phyloP scores from a whole-genome alignment of 1,140 invertebrate species.

The Drosophila lacertosa region DNA sequence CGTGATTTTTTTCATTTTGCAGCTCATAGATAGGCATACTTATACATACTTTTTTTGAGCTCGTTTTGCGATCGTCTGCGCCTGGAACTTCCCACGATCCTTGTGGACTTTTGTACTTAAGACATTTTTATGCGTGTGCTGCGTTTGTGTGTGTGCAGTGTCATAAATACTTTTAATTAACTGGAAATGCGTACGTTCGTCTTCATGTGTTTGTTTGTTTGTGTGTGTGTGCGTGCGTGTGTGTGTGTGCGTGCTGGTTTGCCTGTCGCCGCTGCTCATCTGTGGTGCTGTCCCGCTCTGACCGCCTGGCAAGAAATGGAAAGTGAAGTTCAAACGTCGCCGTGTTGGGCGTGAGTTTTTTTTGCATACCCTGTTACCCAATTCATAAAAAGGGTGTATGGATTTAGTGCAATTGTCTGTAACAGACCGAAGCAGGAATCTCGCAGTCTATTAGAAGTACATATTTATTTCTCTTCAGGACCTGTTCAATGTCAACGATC shows the following conservation, averaged over 20 bases:
- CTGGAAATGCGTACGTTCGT: slow-evolving; percentile 59
- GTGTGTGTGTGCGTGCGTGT: slow-evolving; percentile 20
- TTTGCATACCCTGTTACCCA: neutral
- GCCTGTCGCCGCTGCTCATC: slow-evolving; percentile 2
- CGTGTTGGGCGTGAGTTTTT: slow-evolving; percentile 50
- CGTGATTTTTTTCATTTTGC: slow-evolving; percentile 35
- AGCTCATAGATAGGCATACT: slow-evolving; percentile 31
- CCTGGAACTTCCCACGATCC: slow-evolving; percentile 76
- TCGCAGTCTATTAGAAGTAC: too few relatives aligned
- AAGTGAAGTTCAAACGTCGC: slow-evolving; percentile 33
- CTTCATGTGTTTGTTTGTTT: slow-evolving; percentile 11
- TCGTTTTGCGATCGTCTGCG: slow-evolving; percentile 46
- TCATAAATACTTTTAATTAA: slow-evolving; percentile 80
- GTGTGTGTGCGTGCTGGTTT: too few relatives aligned
- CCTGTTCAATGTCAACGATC: too few relatives aligned
- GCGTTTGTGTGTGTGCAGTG: slow-evolving; percentile 47
- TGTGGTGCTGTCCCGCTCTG: slow-evolving; percentile 22
- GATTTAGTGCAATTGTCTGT: too few relatives aligned
- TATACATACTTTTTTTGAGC: slow-evolving; percentile 28
- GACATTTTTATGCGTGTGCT: slow-evolving; percentile 22
- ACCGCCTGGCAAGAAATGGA: slow-evolving; percentile 35
- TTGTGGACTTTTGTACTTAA: slow-evolving; percentile 73
- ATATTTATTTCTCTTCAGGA: too few relatives aligned
- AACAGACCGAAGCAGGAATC: too few relatives aligned
- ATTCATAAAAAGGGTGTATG: too few relatives aligned